Evolutionary conservation across 1,140 invertebrate species (phyloP).

Genomic region (Anoplophora glabripennis): DNA sequence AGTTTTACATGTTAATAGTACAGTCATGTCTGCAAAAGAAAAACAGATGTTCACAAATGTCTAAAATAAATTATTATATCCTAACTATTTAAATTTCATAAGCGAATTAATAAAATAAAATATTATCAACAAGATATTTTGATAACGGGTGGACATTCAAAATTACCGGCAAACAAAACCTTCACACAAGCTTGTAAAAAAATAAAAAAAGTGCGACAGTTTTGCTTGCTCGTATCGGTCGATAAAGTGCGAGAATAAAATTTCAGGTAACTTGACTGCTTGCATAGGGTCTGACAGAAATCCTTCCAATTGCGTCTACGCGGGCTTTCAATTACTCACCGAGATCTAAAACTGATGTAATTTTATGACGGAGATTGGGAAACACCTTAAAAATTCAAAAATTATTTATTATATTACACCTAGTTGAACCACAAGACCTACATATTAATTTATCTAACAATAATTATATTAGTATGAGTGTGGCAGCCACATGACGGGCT

Average conservation of each 20-base stretch:
- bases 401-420: slow-evolving; percentile 34
- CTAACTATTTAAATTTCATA: too few species aligned
- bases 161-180: too few species aligned
- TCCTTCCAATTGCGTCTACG: neutral
- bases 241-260: too few species aligned
- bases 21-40: slow-evolving; percentile 22
- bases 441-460: slow-evolving; percentile 50
- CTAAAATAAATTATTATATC: too few species aligned
- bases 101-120: too few species aligned
- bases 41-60: too few species aligned
- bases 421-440: slow-evolving; percentile 48
- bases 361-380: too few species aligned
- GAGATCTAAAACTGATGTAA: neutral
- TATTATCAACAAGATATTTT: too few species aligned
- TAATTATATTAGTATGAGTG: slow-evolving; percentile 36
- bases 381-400: neutral
- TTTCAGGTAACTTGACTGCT: neutral
- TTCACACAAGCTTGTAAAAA: neutral
- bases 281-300: too few species aligned
- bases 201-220: neutral
- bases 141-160: too few species aligned
- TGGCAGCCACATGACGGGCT: slow-evolving; percentile 23
- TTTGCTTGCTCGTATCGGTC: neutral
- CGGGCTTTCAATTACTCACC: neutral
- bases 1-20: slow-evolving; percentile 26